Percentiles rank a stretch among this genome's conserved stretches.
Conservation (phyloP, 1,140 invertebrate species). For the Brachionus plicatilis region DNA sequence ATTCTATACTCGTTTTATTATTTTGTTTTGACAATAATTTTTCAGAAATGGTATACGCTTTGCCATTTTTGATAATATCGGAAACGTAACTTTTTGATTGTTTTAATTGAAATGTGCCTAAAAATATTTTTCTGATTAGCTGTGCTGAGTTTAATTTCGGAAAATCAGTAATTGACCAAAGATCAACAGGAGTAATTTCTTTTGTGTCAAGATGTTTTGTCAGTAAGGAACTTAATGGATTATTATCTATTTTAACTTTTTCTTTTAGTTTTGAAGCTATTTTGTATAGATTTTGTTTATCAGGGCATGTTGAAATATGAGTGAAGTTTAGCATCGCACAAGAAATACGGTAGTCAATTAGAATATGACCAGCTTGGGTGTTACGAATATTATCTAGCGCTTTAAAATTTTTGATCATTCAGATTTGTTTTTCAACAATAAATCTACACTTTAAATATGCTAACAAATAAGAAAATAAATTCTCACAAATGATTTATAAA, state of each 20-base stretch:
- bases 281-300: not conserved
- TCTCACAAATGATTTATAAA: constrained; percentile 1
- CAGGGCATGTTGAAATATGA: not conserved
- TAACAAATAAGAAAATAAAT: not conserved
- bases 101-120: constrained; percentile 16
- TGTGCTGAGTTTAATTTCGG: constrained; percentile 1
- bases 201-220: constrained; percentile 20
- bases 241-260: not conserved
- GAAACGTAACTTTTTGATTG: not conserved
- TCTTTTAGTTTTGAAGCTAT: constrained; percentile 13
- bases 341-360: constrained; percentile 1
- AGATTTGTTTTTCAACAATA: constrained; percentile 8
- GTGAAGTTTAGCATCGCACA: not conserved
- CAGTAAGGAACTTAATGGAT: not conserved
- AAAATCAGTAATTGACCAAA: constrained; percentile 13
- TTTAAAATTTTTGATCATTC: not conserved
- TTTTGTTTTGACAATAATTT: not conserved
- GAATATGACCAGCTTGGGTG: constrained; percentile 22
- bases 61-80: constrained; percentile 2
- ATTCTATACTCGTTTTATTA: not conserved
- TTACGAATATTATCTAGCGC: constrained; percentile 5
- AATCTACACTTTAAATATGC: constrained; percentile 6
- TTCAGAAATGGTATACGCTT: not conserved
- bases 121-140: constrained; percentile 13
- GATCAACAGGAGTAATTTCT: not conserved